Evolutionary conservation across 2,888 invertebrate genomes (phyloP).

Genomic region (Cryptosula pallasiana): DNA sequence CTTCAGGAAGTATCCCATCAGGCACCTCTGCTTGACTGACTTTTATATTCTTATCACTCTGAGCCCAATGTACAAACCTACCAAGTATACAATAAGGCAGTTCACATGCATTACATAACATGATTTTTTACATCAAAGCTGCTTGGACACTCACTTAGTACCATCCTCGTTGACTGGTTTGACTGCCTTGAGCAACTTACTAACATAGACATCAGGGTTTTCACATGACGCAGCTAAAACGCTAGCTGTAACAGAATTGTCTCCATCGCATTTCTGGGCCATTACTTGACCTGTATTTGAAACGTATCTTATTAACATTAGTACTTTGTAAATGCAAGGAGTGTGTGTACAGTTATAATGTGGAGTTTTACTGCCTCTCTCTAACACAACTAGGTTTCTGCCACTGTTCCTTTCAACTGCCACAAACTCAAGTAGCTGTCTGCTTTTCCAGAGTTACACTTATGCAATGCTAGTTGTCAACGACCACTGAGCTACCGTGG

Average conservation of each 20-base stretch:
- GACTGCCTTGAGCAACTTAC: background rate
- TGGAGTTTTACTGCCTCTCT: too few species aligned
- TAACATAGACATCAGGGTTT: background rate
- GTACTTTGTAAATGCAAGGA: too few species aligned
- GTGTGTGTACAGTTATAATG: too few species aligned
- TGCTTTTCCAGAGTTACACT: too few species aligned
- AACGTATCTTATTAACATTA: too few species aligned
- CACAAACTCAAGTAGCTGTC: too few species aligned
- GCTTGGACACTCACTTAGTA: background rate
- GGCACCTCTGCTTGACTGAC: constrained; percentile 38
- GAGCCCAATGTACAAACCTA: constrained; percentile 47
- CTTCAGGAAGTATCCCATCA: constrained; percentile 38
- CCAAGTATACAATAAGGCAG: background rate
- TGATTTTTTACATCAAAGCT: background rate
- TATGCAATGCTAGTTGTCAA: too few species aligned
- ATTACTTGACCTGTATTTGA: too few species aligned
- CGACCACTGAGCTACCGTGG: too few species aligned
- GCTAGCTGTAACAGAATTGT: background rate
- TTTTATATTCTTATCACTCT: constrained; percentile 35
- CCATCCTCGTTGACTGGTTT: background rate
- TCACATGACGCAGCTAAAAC: background rate
- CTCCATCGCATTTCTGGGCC: too few species aligned
- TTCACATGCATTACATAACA: background rate
- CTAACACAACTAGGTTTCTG: too few species aligned
- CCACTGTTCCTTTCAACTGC: too few species aligned